Percentiles rank a stretch among this genome's conserved stretches.
phyloP scores from a whole-genome alignment of 2,888 invertebrate genomes.

The Allygus modestus region DNA sequence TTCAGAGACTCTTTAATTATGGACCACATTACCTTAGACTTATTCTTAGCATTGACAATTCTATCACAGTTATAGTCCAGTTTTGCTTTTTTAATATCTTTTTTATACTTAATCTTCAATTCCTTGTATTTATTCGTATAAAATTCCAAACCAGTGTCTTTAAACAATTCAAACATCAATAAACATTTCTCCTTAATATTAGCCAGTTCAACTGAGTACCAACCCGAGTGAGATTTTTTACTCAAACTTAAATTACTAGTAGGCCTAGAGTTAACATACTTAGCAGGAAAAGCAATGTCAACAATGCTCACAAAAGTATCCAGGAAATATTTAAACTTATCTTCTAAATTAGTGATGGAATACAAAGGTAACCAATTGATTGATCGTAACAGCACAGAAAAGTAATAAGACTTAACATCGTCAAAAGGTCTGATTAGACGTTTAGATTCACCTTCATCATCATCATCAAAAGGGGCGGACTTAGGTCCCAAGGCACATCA shows the following conservation, averaged over 20 bases:
- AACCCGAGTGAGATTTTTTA: neutral
- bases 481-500: too few species aligned
- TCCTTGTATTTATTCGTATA: neutral
- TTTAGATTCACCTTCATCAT: too few species aligned
- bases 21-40: too few species aligned
- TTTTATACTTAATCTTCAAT: too few species aligned
- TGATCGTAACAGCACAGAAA: neutral
- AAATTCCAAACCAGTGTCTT: neutral
- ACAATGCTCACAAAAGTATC: neutral
- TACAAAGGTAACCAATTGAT: slow-evolving; percentile 1
- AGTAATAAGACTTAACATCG: too few species aligned
- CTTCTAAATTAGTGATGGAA: neutral
- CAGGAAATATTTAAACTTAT: neutral
- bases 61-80: too few species aligned
- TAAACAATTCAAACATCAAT: slow-evolving; percentile 1
- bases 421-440: too few species aligned
- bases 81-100: too few species aligned
- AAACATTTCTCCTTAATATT: neutral
- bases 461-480: too few species aligned
- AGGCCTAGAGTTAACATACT: slow-evolving; percentile 2
- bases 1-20: too few species aligned
- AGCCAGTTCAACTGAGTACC: neutral
- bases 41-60: too few species aligned
- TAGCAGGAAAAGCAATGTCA: neutral
- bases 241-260: neutral